Percentiles rank a stretch among this genome's conserved stretches.
phyloP scores from a whole-genome alignment of 1,140 invertebrate genomes.

The Drosophila lowei region DNA sequence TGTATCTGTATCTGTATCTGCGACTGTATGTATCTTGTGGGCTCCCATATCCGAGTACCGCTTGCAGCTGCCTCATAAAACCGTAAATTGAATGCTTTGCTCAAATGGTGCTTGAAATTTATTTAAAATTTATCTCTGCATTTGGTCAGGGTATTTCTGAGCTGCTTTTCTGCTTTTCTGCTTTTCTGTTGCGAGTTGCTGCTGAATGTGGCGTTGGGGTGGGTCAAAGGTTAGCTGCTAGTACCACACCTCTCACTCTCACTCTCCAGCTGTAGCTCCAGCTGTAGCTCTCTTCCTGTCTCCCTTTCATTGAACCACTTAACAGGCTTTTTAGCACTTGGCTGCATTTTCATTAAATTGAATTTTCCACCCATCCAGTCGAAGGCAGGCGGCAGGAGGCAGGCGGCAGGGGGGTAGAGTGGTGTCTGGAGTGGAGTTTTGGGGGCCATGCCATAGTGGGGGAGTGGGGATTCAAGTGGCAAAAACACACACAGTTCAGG shows the following conservation, averaged over 20 bases:
- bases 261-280: neutral
- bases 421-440: conserved; percentile 26
- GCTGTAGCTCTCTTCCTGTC: neutral
- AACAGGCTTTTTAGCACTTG: conserved; percentile 62
- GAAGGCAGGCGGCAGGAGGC: too few relatives aligned
- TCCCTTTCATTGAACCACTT: conserved; percentile 32
- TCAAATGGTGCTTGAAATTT: conserved; percentile 49
- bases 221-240: conserved; percentile 40
- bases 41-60: neutral
- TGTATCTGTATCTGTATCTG: too few relatives aligned
- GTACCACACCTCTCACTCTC: too few relatives aligned
- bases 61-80: conserved; percentile 60
- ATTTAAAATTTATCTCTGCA: conserved; percentile 44
- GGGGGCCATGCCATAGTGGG: conserved; percentile 1
- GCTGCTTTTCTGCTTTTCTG: too few relatives aligned
- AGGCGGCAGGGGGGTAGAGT: conserved; percentile 4
- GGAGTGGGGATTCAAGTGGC: conserved; percentile 10
- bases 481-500: conserved; percentile 35
- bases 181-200: too few relatives aligned
- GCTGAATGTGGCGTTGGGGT: too few relatives aligned
- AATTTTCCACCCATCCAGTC: conserved; percentile 42
- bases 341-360: conserved; percentile 66
- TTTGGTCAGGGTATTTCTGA: conserved; percentile 29
- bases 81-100: conserved; percentile 35
- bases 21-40: neutral